A percentile compares a stretch with the other conserved stretches of the same genome.
phyloP scores from a whole-genome alignment of 2,797 vertebrate species.

The Sebastes itinus region DNA sequence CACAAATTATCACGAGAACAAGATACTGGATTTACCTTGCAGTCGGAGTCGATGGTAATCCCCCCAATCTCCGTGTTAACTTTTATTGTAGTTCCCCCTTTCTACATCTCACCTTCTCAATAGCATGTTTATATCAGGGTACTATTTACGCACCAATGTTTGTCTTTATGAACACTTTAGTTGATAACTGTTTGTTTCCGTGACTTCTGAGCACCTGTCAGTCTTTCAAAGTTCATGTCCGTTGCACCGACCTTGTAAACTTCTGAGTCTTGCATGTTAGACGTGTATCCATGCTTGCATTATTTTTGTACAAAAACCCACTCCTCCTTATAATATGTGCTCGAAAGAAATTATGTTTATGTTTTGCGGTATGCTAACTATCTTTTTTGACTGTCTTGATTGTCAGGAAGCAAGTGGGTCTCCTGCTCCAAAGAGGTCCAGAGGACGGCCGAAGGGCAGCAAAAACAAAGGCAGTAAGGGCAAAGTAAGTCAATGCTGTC shows the following conservation, averaged over 20 bases:
- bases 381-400: neutral
- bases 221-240: constrained; percentile 58
- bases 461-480: constrained; percentile 91
- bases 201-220: constrained; percentile 62
- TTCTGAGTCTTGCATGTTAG: neutral
- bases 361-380: neutral
- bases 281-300: neutral
- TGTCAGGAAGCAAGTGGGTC: constrained; percentile 91
- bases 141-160: neutral
- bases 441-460: constrained; percentile 95
- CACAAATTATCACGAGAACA: constrained; percentile 30
- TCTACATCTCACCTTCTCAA: neutral
- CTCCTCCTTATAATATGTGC: neutral
- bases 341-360: neutral
- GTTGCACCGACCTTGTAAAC: constrained; percentile 54
- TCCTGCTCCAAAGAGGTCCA: constrained; percentile 92
- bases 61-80: neutral
- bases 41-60: neutral
- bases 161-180: neutral
- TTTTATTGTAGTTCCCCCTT: neutral
- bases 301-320: neutral
- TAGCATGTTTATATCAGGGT: neutral
- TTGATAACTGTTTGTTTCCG: neutral
- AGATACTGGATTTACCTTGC: constrained; percentile 12
- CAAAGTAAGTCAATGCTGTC: constrained; percentile 83